Base-by-base conservation (phyloP, 2,113 vertebrate species). In the Smithornis capensis region DNA sequence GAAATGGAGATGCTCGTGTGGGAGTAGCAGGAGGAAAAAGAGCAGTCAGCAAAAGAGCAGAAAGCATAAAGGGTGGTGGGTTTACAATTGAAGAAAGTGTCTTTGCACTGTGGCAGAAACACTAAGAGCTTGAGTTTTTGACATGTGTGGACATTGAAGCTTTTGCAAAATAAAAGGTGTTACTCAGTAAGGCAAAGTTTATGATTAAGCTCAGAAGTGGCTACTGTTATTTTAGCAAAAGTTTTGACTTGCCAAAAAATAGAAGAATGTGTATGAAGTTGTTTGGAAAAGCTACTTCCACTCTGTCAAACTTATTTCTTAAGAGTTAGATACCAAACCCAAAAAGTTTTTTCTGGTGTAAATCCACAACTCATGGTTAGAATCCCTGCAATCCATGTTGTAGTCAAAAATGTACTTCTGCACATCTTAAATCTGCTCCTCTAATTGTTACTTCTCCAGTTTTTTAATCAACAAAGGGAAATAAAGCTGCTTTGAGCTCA, bases 21-120 rank as follows among this genome's bases (percentile, higher is more conserved):
- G 93, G 90, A 96, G 94, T 76, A 97, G 81, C 67, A 35, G 73
- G 71, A 83, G 50, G 74, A 50, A 85, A 91, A 80, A n/a, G 14
- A 55, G 89, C 79, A 83, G 94, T 96, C 94, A 92, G 91, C 95
- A 73, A 78, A 96, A 94, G 76, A 86, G 52, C 81, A 44, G 88
- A 89, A 94, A 81, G 59, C 2, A 12, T 47, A 44, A 85, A 80
- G 73, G 33, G 38, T 56, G 52, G 47, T 84, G 3, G 5, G 37
- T 52, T 57, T 64, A 31, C 14, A 0, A 0, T 3, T 74, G 62
- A 78, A 86, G 52, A 47, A 77, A 64, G 38, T 69, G 17, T n/a
- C 42, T 63, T 84, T 89, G 57, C 90, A 18, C 49, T n/a, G 47
- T 57, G 52, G 56, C 57, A 71, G 68, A 77, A 83, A 35, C 23